Evolutionary conservation across 2,797 vertebrate species (phyloP), one percentile per base, ranked within the genome.

Genomic region (Sebastes glaucus): DNA sequence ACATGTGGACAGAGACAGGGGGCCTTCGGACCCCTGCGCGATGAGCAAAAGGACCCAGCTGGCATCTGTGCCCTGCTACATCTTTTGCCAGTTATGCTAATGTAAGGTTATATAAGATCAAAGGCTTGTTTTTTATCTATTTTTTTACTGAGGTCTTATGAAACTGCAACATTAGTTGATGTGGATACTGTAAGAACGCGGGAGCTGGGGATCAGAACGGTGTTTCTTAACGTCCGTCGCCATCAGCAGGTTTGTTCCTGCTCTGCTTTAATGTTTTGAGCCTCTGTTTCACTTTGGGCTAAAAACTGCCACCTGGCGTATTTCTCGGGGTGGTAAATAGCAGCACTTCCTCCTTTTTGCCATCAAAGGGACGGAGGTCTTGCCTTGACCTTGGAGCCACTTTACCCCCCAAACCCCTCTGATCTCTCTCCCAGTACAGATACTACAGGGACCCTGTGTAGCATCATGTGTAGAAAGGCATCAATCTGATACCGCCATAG

Each of bases 1-100:
- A 94, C 95, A 95, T 95, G 93, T 95, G 95, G 93, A 92, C 87
- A 74, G 79, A 86, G 88, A 91, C 84, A 84, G 74, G 79, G 74
- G 88, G 85, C 84, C 88, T 86, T 80, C 28, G 56, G 68, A 86
- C 64, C 70, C 61, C 64, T 27, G 76, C n/a, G 14, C 35, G 71
- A 92, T 83, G 83, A 93, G 79, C 87, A 84, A 82, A 80, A 80
- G 66, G 85, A 89, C 78, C 87, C 82, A 90, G 92, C 88, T 89
- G 87, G 86, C 87, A 89, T 91, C 83, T 71, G 71, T 84, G 82
- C 82, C 76, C 77, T 69, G 56, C 75, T 76, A 78, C 60, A 85
- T 57, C 74, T 80, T 87, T 78, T 74, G 88, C 74, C 82, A 81
- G 63, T 83, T 89, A 83, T 81, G 82, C 71, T 80, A 81, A 84